A percentile compares a stretch with the other conserved stretches of the same genome.
Conservation (phyloP, 2,888 invertebrate species). For the Drosophila neonasuta region DNA sequence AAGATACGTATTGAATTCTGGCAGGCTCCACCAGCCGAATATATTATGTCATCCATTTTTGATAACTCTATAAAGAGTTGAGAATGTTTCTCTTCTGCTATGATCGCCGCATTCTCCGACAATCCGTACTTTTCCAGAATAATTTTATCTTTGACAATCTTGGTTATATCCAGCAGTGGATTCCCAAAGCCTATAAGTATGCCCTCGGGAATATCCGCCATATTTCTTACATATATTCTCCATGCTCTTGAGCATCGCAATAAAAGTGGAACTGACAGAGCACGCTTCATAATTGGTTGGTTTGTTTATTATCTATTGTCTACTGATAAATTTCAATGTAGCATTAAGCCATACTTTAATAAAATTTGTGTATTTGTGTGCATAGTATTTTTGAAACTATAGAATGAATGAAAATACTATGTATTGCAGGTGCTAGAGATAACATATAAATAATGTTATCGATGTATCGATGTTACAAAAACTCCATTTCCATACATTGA, state of each 20-base stretch:
- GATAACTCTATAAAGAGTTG: slow-evolving; percentile 60
- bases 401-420: neutral
- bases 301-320: neutral
- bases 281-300: neutral
- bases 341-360: neutral
- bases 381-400: neutral
- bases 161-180: slow-evolving; percentile 63
- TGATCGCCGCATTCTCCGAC: slow-evolving; percentile 51
- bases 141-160: slow-evolving; percentile 45
- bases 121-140: slow-evolving; percentile 60
- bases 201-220: slow-evolving; percentile 50
- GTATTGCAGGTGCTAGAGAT: no score
- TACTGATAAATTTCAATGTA: neutral
- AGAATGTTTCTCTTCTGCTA: slow-evolving; percentile 59
- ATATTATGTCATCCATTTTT: slow-evolving; percentile 49
- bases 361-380: neutral
- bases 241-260: neutral
- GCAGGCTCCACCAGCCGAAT: slow-evolving; percentile 67
- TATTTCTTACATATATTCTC: slow-evolving; percentile 2
- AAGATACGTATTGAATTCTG: slow-evolving; percentile 64
- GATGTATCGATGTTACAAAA: no score
- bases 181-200: slow-evolving; percentile 65
- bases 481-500: no score
- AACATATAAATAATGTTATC: no score
- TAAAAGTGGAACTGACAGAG: neutral